These are phyloP conservation scores for Cercopithecus diana DNA, from an alignment of 2,797 vertebrate species.

Conservation along the genomic window DNA sequence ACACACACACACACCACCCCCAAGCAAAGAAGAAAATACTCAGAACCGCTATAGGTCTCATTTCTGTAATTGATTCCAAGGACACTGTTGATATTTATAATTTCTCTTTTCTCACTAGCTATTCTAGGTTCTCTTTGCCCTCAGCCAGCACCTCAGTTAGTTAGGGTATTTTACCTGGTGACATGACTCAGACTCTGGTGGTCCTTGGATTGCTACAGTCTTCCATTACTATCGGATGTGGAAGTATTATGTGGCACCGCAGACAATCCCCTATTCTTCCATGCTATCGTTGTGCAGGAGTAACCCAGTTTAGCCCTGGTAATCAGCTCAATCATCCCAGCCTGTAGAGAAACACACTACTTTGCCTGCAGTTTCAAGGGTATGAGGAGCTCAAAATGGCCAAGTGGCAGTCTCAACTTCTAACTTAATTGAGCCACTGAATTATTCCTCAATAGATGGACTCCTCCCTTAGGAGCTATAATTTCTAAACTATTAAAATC, in stretches of 20 bases:
- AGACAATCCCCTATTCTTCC: neutral
- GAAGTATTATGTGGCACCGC: neutral
- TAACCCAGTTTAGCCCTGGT: neutral
- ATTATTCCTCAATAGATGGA: neutral
- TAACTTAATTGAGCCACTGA: neutral
- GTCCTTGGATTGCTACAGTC: neutral
- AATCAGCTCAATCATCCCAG: neutral
- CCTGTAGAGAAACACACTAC: neutral
- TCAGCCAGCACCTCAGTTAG: neutral
- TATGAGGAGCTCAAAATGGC: neutral
- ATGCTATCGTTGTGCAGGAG: neutral
- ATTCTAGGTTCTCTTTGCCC: neutral
- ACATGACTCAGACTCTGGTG: neutral
- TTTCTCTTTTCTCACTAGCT: neutral
- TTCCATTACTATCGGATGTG: neutral
- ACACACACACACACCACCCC: neutral
- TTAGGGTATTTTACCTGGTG: neutral
- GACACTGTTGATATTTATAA: neutral
- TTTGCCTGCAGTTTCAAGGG: neutral
- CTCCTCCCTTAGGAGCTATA: neutral
- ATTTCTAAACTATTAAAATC: neutral
- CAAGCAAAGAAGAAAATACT: neutral
- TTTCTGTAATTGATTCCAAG: neutral
- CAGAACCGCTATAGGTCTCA: neutral
- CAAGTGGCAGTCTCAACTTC: neutral